Evolutionary conservation across 2,113 vertebrate species (phyloP).

Genomic region (Leuciscus idus): DNA sequence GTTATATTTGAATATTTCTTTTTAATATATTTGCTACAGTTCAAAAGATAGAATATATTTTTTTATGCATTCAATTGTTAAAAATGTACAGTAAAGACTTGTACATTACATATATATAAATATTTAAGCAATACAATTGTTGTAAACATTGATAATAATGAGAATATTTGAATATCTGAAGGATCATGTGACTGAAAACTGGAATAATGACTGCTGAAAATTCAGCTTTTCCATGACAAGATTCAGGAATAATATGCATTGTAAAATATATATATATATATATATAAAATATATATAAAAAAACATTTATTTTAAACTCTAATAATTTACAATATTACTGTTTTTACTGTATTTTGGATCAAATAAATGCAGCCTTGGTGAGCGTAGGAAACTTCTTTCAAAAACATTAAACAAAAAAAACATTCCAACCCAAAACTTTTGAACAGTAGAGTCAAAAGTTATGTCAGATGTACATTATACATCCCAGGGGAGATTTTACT

Average conservation of each 20-base stretch:
- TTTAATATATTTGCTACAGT: background rate
- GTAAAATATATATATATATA: background rate
- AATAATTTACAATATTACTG: background rate
- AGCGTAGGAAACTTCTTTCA: background rate
- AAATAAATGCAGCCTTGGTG: background rate
- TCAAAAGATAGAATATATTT: background rate
- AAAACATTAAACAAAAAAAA: background rate
- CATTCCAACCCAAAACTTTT: background rate
- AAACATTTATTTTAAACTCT: background rate
- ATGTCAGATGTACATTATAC: background rate
- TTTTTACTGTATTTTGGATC: background rate
- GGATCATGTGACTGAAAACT: background rate
- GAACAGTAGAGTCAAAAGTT: background rate
- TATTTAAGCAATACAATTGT: no score
- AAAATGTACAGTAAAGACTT: background rate
- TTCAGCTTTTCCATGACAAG: background rate
- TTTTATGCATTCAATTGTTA: no score
- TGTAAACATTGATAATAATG: background rate
- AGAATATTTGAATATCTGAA: background rate
- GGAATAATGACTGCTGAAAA: background rate
- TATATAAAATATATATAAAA: background rate
- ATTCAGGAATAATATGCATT: background rate
- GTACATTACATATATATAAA: no score
- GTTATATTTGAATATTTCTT: background rate
- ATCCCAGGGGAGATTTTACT: background rate